These are phyloP conservation scores for Erythrocercus mccallii DNA, from an alignment of 2,113 vertebrate species.

Conservation along the genomic window DNA sequence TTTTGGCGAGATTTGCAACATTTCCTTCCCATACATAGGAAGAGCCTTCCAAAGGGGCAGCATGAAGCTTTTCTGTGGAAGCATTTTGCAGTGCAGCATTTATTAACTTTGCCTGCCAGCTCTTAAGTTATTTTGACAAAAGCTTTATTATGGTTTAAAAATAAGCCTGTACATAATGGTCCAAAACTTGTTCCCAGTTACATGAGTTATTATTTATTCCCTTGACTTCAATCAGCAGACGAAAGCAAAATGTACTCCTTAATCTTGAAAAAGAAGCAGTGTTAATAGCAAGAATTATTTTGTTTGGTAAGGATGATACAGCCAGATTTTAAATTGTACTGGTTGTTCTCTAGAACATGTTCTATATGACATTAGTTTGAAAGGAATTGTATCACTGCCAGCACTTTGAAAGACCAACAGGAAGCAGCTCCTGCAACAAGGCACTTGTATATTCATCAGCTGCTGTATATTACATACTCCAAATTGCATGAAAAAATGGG, in stretches of 20 bases:
- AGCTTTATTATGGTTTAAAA: neutral
- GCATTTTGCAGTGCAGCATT: neutral
- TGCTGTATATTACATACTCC: conserved; percentile 32
- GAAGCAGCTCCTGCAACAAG: conserved; percentile 19
- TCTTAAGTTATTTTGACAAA: conserved; percentile 1
- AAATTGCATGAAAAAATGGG: conserved; percentile 50
- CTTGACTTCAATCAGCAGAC: neutral
- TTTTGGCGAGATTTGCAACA: neutral
- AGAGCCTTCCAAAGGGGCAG: neutral
- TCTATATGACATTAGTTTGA: conserved; percentile 6
- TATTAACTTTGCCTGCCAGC: neutral
- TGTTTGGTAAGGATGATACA: neutral
- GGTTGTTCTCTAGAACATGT: neutral
- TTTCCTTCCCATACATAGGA: neutral
- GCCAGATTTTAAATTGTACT: neutral
- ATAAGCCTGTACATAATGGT: neutral
- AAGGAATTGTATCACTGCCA: neutral
- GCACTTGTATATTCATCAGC: conserved; percentile 47
- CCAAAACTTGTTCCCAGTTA: neutral
- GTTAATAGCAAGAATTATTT: conserved; percentile 19
- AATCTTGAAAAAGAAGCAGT: neutral
- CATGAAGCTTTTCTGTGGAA: neutral
- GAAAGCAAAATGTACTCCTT: neutral
- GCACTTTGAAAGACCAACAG: conserved; percentile 24
- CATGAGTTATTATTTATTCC: neutral